Evolutionary conservation across 2,113 vertebrate genomes (phyloP), one percentile per base, ranked within the genome.

Genomic region (Choloepus hoffmanni): DNA sequence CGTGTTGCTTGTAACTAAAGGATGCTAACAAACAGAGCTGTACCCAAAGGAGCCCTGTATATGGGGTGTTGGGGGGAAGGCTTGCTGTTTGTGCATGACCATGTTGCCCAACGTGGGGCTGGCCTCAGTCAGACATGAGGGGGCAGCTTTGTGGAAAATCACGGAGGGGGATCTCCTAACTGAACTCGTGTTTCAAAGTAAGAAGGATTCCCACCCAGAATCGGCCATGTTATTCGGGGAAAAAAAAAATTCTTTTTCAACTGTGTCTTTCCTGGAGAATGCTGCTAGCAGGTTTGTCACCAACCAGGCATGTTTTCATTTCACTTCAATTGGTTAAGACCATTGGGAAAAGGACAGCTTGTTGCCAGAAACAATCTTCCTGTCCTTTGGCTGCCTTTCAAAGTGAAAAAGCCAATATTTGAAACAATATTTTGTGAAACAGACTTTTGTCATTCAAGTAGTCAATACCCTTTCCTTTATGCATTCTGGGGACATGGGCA

Each of bases 71-170:
- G 2, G 10, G 48, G 18, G 36, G 30, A 2, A 11, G 58, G 58
- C 21, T 23, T 0, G 3, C n/a, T 8, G 79, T 18, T 16, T 0
- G 12, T 2, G 58, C 19, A 0, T 9, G 0, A 3, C n/a, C 0
- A 1, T n/a, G 85, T 26, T 1, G 16, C 28, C 85, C 14, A 7
- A 28, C 26, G 3, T 1, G 1, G 5, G 12, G 45, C 45, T 0
- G 36, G 21, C 45, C 36, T 23, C 5, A 0, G 4, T 23, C 5
- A 0, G 4, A 72, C 18, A 7, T 16, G 0, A 2, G 45, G 48
- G 30, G n/a, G 19, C 26, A 5, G 77, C 50, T 53, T 53, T 53
- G 50, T 53, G 50, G 50, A 14, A 60, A 60, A 21, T 6, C 43
- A 12, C 2, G 6, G 53, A 43, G 23, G 53, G 19, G 58, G 19